phyloP scores from a whole-genome alignment of 2,113 vertebrate species.

The Zingel zingel region DNA sequence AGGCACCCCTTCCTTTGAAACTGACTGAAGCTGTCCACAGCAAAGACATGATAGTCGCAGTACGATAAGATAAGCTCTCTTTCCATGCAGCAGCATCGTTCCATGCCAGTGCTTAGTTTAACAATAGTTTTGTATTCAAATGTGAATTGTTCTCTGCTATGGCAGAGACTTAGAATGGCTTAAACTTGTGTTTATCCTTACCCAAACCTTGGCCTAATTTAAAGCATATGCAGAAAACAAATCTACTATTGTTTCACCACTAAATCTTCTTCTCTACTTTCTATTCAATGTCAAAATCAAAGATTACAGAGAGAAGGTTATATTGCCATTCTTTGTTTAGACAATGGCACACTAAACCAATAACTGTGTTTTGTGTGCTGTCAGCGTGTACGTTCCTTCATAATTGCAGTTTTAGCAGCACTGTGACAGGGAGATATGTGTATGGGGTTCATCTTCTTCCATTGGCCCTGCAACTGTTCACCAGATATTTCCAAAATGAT shows the following conservation, averaged over 20 bases:
- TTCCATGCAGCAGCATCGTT: slow-evolving; percentile 61
- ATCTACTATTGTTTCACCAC: slow-evolving; percentile 77
- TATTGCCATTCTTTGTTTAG: slow-evolving; percentile 72
- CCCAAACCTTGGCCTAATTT: slow-evolving; percentile 82
- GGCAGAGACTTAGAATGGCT: slow-evolving; percentile 73
- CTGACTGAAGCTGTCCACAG: slow-evolving; percentile 60
- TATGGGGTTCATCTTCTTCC: slow-evolving; percentile 66
- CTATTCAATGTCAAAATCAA: slow-evolving; percentile 80
- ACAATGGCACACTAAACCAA: slow-evolving; percentile 79
- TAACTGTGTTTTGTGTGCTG: slow-evolving; percentile 73
- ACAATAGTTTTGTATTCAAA: slow-evolving; percentile 75
- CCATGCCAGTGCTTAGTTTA: slow-evolving; percentile 65
- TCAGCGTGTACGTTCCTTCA: slow-evolving; percentile 69
- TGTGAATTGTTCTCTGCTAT: slow-evolving; percentile 67
- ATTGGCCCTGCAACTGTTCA: slow-evolving; percentile 44
- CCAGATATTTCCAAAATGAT: slow-evolving; percentile 49
- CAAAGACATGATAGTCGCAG: slow-evolving; percentile 70
- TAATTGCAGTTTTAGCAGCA: slow-evolving; percentile 71
- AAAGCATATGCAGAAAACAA: slow-evolving; percentile 78
- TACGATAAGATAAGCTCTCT: slow-evolving; percentile 75
- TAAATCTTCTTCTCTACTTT: slow-evolving; percentile 73
- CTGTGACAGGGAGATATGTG: slow-evolving; percentile 66
- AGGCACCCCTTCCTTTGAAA: slow-evolving; percentile 55
- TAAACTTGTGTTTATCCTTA: slow-evolving; percentile 79
- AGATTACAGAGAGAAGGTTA: slow-evolving; percentile 80